phyloP scores from a whole-genome alignment of 2,888 invertebrate genomes.

The Xiphydria camelus region DNA sequence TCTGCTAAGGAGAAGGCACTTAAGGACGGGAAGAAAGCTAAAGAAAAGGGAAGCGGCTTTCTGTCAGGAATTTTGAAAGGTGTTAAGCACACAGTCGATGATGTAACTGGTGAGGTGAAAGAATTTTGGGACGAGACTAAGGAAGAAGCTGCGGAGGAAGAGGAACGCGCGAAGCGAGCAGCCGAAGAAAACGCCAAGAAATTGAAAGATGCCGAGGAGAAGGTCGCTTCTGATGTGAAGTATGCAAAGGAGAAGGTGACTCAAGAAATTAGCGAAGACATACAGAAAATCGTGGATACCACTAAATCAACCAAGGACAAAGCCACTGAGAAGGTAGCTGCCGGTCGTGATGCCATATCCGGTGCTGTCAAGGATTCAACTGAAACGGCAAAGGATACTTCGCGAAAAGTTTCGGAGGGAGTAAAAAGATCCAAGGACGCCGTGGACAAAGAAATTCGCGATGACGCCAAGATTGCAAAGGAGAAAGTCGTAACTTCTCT shows the following conservation, averaged over 20 bases:
- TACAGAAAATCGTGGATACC: constrained; percentile 4
- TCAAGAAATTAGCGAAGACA: constrained; percentile 10
- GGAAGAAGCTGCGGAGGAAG: constrained; percentile 29
- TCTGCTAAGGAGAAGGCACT: constrained; percentile 15
- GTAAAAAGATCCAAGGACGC: constrained; percentile 14
- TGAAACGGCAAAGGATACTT: constrained; percentile 7
- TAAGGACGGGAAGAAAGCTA: constrained; percentile 28
- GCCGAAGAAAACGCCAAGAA: constrained; percentile 14
- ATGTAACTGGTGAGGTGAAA: constrained; percentile 34
- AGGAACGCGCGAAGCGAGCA: constrained; percentile 26
- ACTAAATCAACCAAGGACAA: constrained; percentile 6
- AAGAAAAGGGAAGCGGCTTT: constrained; percentile 31
- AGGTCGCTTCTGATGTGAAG: constrained; percentile 7
- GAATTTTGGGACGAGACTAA: constrained; percentile 43
- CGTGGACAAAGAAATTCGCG: constrained; percentile 17
- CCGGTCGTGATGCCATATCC: constrained; percentile 5
- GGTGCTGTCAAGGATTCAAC: constrained; percentile 10
- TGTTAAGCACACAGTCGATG: constrained; percentile 30
- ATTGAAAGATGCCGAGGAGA: constrained; percentile 17
- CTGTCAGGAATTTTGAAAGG: constrained; percentile 36
- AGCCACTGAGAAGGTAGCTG: neutral
- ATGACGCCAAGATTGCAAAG: constrained; percentile 21
- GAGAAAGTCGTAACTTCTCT: constrained; percentile 24
- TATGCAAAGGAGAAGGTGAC: constrained; percentile 14
- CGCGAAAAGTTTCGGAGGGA: constrained; percentile 9